A percentile compares a stretch with the other conserved stretches of the same genome.
Evolutionary conservation across 2,888 invertebrate genomes (phyloP).

Genomic region (Choristoneura rosaceana): DNA sequence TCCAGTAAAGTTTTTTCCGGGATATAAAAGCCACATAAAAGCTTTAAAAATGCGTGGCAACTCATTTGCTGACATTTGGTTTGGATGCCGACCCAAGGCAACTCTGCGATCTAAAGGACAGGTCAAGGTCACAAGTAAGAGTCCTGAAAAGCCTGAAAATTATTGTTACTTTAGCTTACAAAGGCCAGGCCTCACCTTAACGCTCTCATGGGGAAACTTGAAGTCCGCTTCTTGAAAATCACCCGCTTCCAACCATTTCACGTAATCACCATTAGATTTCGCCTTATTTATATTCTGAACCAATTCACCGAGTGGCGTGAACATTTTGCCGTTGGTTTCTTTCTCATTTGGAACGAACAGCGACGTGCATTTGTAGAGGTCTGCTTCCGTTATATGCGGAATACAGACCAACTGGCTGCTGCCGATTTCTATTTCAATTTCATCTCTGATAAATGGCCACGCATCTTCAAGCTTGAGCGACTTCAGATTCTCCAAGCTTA

Average conservation of each 20-base stretch:
- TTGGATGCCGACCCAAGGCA: conserved; percentile 11
- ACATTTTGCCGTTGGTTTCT: conserved; percentile 78
- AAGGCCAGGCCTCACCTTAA: conserved; percentile 59
- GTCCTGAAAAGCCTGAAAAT: conserved; percentile 15
- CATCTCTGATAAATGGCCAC: conserved; percentile 83
- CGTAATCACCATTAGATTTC: conserved; percentile 71
- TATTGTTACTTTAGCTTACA: background rate
- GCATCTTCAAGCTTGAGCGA: conserved; percentile 81
- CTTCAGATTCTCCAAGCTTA: conserved; percentile 75
- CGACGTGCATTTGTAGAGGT: conserved; percentile 78
- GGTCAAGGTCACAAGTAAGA: conserved; percentile 53
- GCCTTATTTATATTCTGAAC: conserved; percentile 72
- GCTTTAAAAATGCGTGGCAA: background rate
- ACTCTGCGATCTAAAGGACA: conserved; percentile 43
- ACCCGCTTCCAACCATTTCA: conserved; percentile 72
- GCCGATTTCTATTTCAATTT: conserved; percentile 83
- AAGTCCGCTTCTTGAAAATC: conserved; percentile 71
- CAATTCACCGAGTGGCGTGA: conserved; percentile 77
- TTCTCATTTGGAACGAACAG: conserved; percentile 80
- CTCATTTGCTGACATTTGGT: too few relatives aligned
- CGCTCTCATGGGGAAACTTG: conserved; percentile 83
- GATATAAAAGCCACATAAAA: background rate
- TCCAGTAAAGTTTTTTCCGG: background rate
- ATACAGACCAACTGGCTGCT: conserved; percentile 80
- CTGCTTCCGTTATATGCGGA: conserved; percentile 82